phyloP scores from a whole-genome alignment of 2,888 invertebrate genomes.

The Eilema caniola region DNA sequence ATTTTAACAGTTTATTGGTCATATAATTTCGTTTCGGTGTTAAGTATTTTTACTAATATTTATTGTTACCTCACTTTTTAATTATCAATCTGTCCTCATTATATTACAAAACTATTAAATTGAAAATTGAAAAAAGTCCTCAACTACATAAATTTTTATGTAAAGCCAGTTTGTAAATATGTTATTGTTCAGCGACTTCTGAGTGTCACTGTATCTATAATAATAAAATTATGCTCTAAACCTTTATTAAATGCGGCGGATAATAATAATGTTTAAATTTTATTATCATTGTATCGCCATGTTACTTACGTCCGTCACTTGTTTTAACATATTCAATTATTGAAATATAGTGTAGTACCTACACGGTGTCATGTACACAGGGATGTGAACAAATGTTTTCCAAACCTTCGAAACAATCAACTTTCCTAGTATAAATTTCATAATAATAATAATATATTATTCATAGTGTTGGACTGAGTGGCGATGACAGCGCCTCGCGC shows the following conservation, averaged over 20 bases:
- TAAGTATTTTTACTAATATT: too few species aligned
- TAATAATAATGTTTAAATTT: background rate
- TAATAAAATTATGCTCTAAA: background rate
- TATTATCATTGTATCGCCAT: background rate
- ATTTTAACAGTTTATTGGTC: background rate
- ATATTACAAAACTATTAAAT: too few species aligned
- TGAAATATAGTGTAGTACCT: background rate
- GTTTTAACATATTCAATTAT: conserved; percentile 9
- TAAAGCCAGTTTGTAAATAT: too few species aligned
- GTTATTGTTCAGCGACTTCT: too few species aligned
- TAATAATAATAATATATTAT: conserved; percentile 59
- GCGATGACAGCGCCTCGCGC: conserved; percentile 77
- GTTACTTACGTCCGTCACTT: conserved; percentile 6
- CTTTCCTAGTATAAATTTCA: conserved; percentile 47
- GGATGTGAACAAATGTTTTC: conserved; percentile 13
- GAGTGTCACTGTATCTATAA: too few species aligned
- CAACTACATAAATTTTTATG: too few species aligned
- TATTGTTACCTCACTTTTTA: too few species aligned
- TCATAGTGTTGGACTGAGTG: conserved; percentile 67
- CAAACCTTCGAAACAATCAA: conserved; percentile 26
- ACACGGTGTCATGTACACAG: background rate
- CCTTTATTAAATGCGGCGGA: background rate
- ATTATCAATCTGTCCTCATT: too few species aligned
- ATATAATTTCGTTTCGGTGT: too few species aligned
- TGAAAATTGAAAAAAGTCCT: too few species aligned